Conservation (phyloP, 2,797 vertebrate genomes). For the Hyperoplus lanceolatus region DNA sequence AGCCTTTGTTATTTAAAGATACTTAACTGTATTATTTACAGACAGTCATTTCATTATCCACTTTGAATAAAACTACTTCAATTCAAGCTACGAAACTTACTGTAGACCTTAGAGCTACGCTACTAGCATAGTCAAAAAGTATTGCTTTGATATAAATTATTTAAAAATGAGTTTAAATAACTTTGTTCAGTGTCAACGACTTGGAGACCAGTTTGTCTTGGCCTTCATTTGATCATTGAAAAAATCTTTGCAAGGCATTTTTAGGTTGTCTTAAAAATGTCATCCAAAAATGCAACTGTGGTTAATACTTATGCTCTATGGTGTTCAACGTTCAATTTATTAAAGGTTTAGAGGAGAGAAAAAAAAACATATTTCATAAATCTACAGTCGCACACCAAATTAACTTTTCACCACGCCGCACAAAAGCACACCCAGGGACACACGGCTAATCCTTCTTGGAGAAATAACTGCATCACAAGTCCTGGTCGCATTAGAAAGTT, state of each 20-base stretch:
- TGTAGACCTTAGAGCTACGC: background rate
- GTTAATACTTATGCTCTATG: background rate
- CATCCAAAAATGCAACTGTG: background rate
- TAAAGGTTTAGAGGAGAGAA: background rate
- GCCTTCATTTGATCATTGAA: background rate
- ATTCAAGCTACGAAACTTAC: background rate
- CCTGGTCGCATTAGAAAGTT: slow-evolving; percentile 58
- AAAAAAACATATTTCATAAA: slow-evolving; percentile 24
- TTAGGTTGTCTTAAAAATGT: background rate
- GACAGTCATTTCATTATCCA: background rate
- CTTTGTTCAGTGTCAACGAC: background rate
- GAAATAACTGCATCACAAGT: slow-evolving; percentile 65
- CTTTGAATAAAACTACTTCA: background rate
- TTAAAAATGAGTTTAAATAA: background rate
- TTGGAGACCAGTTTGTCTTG: background rate
- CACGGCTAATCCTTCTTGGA: slow-evolving; percentile 52
- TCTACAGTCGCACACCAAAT: slow-evolving; percentile 17
- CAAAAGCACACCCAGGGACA: slow-evolving; percentile 1
- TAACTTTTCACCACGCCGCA: slow-evolving; percentile 15
- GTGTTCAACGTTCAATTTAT: slow-evolving; percentile 25
- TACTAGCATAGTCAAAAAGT: background rate
- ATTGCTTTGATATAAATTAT: background rate
- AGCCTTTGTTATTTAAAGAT: slow-evolving; percentile 17
- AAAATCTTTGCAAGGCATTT: background rate
- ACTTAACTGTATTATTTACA: slow-evolving; percentile 8